Evolutionary conservation across 1,140 invertebrate genomes (phyloP).

Genomic region (Drosophila kepulauana): DNA sequence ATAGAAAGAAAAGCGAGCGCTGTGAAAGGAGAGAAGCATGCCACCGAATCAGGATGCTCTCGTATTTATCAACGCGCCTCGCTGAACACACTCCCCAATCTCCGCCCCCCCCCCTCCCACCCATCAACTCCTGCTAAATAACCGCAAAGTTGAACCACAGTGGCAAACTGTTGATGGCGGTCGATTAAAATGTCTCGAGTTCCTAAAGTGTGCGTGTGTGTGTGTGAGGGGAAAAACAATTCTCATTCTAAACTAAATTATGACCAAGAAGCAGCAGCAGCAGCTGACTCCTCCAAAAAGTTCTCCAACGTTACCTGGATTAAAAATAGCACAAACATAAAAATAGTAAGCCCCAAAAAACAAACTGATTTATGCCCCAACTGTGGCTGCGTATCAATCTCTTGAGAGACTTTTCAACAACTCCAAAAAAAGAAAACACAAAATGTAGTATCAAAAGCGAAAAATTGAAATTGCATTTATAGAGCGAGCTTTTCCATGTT

Average conservation of each 20-base stretch:
- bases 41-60: conserved; percentile 1
- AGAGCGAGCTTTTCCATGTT: not conserved
- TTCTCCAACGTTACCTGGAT: conserved; percentile 9
- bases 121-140: conserved; percentile 41
- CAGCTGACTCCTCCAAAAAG: conserved; percentile 2
- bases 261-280: conserved; percentile 20
- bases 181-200: conserved; percentile 54
- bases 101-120: too few relatives aligned
- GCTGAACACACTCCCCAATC: not conserved
- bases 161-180: conserved; percentile 41
- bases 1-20: too few relatives aligned
- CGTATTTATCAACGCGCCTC: conserved; percentile 6
- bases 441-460: too few relatives aligned
- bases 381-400: conserved; percentile 26
- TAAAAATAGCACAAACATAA: conserved; percentile 1
- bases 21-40: not conserved
- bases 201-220: not conserved
- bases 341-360: not conserved
- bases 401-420: not conserved
- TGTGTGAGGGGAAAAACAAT: conserved; percentile 10
- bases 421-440: not conserved
- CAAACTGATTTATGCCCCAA: conserved; percentile 25
- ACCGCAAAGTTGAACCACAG: conserved; percentile 42
- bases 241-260: conserved; percentile 37
- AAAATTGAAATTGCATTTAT: conserved; percentile 7